Conservation (phyloP, 2,113 vertebrate genomes). For the Chaetodon trifascialis region DNA sequence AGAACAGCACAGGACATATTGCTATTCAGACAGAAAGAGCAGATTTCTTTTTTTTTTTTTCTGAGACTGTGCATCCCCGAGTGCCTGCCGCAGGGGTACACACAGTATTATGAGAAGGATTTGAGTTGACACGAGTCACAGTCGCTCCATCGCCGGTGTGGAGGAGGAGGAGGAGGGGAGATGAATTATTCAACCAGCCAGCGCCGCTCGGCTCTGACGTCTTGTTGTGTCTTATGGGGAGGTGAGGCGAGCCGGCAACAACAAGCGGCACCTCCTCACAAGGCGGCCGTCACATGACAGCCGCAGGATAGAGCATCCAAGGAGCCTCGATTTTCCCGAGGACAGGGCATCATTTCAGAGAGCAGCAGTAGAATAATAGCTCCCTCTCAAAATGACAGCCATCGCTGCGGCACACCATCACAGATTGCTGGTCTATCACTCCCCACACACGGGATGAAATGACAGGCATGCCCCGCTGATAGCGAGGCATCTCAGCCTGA, state of each 20-base stretch:
- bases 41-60: slow-evolving; percentile 28
- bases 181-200: slow-evolving; percentile 80
- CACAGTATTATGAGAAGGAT: slow-evolving; percentile 76
- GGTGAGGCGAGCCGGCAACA: slow-evolving; percentile 66
- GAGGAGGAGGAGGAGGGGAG: slow-evolving; percentile 49
- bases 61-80: slow-evolving; percentile 48
- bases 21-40: slow-evolving; percentile 66
- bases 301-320: slow-evolving; percentile 65
- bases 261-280: slow-evolving; percentile 67
- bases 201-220: slow-evolving; percentile 68
- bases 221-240: slow-evolving; percentile 74
- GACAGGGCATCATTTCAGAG: slow-evolving; percentile 79
- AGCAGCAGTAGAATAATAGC: slow-evolving; percentile 73
- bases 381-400: slow-evolving; percentile 76
- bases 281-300: slow-evolving; percentile 68
- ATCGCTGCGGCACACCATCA: slow-evolving; percentile 70
- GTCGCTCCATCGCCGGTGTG: slow-evolving; percentile 69
- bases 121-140: slow-evolving; percentile 82
- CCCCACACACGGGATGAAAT: slow-evolving; percentile 64
- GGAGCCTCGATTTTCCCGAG: slow-evolving; percentile 68
- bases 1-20: slow-evolving; percentile 66
- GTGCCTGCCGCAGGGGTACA: slow-evolving; percentile 75
- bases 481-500: slow-evolving; percentile 62
- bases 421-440: slow-evolving; percentile 79
- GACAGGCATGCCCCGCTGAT: slow-evolving; percentile 71